Conservation (phyloP, 2,797 vertebrate species). For the Gila robusta region DNA sequence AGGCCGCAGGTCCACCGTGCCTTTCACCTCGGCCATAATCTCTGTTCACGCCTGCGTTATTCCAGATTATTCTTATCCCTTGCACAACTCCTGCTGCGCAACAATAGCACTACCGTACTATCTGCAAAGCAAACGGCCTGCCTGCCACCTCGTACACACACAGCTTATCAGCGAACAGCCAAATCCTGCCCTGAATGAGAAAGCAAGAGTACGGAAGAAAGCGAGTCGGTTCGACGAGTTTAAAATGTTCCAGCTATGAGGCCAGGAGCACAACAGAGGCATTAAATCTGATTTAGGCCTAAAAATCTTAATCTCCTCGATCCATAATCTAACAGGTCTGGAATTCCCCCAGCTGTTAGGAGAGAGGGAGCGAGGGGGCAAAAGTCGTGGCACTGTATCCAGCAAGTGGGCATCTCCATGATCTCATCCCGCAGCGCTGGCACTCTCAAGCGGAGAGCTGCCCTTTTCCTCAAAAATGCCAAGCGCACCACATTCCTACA, state of each 20-base stretch:
- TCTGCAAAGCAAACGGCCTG: constrained; percentile 55
- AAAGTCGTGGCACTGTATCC: constrained; percentile 38
- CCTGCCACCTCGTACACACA: constrained; percentile 10
- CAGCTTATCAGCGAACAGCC: constrained; percentile 53
- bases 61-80: constrained; percentile 57
- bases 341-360: constrained; percentile 50
- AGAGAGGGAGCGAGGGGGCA: constrained; percentile 44
- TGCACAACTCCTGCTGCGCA: constrained; percentile 35
- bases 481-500: constrained; percentile 81
- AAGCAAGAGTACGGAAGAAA: not conserved
- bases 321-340: constrained; percentile 46
- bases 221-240: not conserved
- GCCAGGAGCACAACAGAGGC: constrained; percentile 15
- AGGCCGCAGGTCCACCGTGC: constrained; percentile 19
- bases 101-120: constrained; percentile 50
- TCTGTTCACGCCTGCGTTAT: constrained; percentile 37
- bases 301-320: constrained; percentile 14
- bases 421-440: constrained; percentile 77
- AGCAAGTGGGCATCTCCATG: constrained; percentile 78
- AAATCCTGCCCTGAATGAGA: constrained; percentile 46
- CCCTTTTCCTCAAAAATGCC: constrained; percentile 84
- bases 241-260: constrained; percentile 22
- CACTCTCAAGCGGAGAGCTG: constrained; percentile 77
- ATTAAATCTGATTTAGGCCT: constrained; percentile 22
- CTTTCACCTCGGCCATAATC: constrained; percentile 52